phyloP scores from a whole-genome alignment of 2,888 invertebrate species.

The Augiades crinisus region DNA sequence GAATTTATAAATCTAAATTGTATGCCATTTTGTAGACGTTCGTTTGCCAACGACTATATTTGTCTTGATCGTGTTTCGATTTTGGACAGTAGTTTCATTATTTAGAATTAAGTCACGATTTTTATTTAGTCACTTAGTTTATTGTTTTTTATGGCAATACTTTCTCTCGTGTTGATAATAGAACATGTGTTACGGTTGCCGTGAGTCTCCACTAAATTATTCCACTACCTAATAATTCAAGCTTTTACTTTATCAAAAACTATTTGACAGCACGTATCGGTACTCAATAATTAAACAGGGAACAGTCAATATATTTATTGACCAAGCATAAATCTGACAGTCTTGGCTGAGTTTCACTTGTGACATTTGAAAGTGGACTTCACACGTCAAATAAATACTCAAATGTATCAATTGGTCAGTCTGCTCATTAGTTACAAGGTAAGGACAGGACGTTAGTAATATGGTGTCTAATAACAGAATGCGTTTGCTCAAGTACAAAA shows the following conservation, averaged over 20 bases:
- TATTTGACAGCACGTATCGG: neutral
- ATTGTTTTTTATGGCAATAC: too few relatives aligned
- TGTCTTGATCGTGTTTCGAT: too few relatives aligned
- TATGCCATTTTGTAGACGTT: conserved; percentile 1
- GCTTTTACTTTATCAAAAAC: neutral
- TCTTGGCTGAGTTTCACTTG: conserved; percentile 20
- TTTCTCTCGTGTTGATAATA: too few relatives aligned
- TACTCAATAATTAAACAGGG: neutral
- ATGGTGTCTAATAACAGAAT: conserved; percentile 14
- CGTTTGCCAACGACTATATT: neutral
- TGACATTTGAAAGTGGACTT: conserved; percentile 26
- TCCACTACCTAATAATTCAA: too few relatives aligned
- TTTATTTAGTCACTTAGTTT: too few relatives aligned
- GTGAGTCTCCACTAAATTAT: too few relatives aligned
- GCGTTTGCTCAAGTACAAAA: conserved; percentile 3
- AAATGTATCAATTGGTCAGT: conserved; percentile 7
- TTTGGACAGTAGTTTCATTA: too few relatives aligned
- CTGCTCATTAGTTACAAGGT: conserved; percentile 12
- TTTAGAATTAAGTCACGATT: too few relatives aligned
- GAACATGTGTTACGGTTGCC: too few relatives aligned
- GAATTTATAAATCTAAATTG: conserved; percentile 15
- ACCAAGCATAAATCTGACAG: conserved; percentile 2
- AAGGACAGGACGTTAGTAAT: conserved; percentile 21
- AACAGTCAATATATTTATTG: neutral
- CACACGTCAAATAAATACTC: conserved; percentile 13